Base-by-base conservation (phyloP, 2,797 vertebrate species). In the Acestrorhynchus altus region DNA sequence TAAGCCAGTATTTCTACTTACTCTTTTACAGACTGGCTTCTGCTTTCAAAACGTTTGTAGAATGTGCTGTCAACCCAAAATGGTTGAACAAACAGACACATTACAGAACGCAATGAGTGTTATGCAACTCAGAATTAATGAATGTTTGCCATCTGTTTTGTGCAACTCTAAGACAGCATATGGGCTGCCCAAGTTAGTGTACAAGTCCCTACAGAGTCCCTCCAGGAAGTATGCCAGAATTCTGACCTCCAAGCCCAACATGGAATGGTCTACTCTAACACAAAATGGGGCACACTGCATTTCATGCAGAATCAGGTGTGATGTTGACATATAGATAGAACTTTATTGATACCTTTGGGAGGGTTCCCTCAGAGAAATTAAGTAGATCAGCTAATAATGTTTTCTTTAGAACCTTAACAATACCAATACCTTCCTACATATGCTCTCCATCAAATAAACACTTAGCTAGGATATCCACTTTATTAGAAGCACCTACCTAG, bases 71-170 rank as follows among this genome's bases (percentile, higher is more conserved):
- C 54, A 57, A 28, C 22, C 22, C 13, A 28, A 28, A 15, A 28
- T 57, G 54, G 22, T 28, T 28, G 24, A 57, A 57, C 54, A 57
- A 57, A 57, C 26, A 57, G 54, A 57, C 54, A 39, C 40, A 61
- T 63, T 42, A 39, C 60, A 40, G 35, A 42, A 11, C 40, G 6
- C 12, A 64, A 64, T 6, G 54, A 15, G 1, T 11, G 7, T 42
- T 44, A 64, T 1, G 39, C 20, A 64, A 64, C 24, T 57, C 54
- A 57, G 54, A 57, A 57, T 57, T 57, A 57, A 42, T 64, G 39
- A 44, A 44, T 12, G 20, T n/a, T 13, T 22, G 20, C 20, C n/a
- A 64, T 64, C 40, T 22, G 61, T 44, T 64, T 64, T 20, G 8
- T 8, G 4, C 20, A 42, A 13, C 18, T 61, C 59, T 61, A 13